Base-by-base conservation (phyloP, 2,888 invertebrate species). In the Campoplex nolae region DNA sequence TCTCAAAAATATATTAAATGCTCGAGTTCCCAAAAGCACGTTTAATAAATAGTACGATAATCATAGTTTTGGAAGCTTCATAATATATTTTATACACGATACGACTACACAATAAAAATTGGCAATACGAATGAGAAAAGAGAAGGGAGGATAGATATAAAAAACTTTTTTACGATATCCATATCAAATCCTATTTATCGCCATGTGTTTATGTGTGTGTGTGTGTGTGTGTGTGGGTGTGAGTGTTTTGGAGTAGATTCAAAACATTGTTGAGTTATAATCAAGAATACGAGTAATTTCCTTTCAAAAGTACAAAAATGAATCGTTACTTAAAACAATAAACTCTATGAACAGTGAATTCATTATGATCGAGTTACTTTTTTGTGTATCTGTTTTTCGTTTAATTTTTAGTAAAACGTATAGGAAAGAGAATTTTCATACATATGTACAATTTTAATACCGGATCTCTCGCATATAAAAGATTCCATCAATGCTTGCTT, bases 81-180 rank as follows among this genome's bases (percentile, higher is more conserved):
- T 92, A 91, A 6, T 67, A 35, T 67, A 67, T 91, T 83, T 90
- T 89, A 90, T 90, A 91, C 90, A 90, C 90, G 90, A 91, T 92
- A 92, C 90, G 90, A 89, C 91, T 93, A 91, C 88, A 91, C 90
- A 91, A 90, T 90, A 91, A 92, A 91, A 90, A 90, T 91, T 84
- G 88, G 82, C 83, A 79, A 84, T 83, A 87, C 32, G 62, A 90
- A 87, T 86, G 89, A 89, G 87, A 89, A 88, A 88, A 88, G 83
- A 84, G 28, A 23, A 65, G 3, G 28, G 58, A 45, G 28, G 56
- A n/a, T 35, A 32, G 51, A 23, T 78, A 87, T 81, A 86, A 73
- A 82, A 62, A 87, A 88, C 82, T 85, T 85, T 88, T 81, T 70
- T 83, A 70, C 84, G 84, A 76, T 71, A 62, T 73, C 83, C 75